These are phyloP conservation scores for Lineus longissimus DNA, from an alignment of 1,140 invertebrate species.

Conservation along the genomic window DNA sequence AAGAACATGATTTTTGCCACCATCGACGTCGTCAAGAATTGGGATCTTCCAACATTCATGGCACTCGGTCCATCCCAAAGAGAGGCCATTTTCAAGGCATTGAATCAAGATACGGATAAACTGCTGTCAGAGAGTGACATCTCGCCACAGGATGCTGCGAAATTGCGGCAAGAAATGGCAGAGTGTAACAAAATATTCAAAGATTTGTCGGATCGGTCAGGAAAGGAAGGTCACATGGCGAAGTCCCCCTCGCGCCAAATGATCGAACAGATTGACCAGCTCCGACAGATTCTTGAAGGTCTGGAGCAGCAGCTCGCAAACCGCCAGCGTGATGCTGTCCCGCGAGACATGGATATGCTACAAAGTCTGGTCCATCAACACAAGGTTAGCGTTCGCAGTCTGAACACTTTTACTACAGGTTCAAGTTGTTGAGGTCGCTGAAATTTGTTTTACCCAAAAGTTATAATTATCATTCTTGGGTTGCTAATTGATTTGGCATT, in stretches of 20 bases:
- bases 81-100: slow-evolving; percentile 85
- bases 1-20: slow-evolving; percentile 99
- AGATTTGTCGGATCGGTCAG: slow-evolving; percentile 69
- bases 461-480: no score
- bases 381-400: slow-evolving; percentile 70
- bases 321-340: slow-evolving; percentile 73
- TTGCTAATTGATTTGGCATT: no score
- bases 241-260: slow-evolving; percentile 69
- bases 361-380: slow-evolving; percentile 84
- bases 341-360: slow-evolving; percentile 77
- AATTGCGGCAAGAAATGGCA: slow-evolving; percentile 86
- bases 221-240: slow-evolving; percentile 44
- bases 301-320: slow-evolving; percentile 78
- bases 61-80: slow-evolving; percentile 93
- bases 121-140: slow-evolving; percentile 87
- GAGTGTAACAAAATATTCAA: slow-evolving; percentile 94
- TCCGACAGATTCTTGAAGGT: slow-evolving; percentile 78
- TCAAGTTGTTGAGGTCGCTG: slow-evolving; percentile 26
- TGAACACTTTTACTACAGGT: slow-evolving; percentile 64
- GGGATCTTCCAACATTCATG: slow-evolving; percentile 87
- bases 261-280: slow-evolving; percentile 74
- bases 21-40: slow-evolving; percentile 92
- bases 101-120: slow-evolving; percentile 97
- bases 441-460: no score
- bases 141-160: slow-evolving; percentile 65